These are phyloP conservation scores for Oreochromis grahami DNA, from an alignment of 2,797 vertebrate genomes.

Conservation along the genomic window DNA sequence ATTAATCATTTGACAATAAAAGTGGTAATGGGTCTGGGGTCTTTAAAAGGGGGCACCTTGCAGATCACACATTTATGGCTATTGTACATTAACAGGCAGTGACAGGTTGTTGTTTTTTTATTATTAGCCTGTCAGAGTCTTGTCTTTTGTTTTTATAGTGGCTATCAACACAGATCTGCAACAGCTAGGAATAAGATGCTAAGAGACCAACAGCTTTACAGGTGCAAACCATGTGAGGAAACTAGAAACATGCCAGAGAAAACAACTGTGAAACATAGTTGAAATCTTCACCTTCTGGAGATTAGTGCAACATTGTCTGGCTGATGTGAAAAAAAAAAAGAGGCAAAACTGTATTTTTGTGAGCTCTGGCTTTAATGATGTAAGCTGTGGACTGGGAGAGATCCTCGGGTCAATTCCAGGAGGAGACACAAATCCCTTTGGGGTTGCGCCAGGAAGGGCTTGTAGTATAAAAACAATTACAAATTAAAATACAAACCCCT, in stretches of 20 bases:
- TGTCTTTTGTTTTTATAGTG: background rate
- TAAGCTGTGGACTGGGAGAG: background rate
- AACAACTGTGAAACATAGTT: background rate
- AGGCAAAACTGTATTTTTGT: background rate
- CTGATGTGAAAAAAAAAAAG: background rate
- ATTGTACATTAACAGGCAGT: background rate
- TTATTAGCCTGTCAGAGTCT: background rate
- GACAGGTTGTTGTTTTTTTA: background rate
- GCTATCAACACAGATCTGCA: background rate
- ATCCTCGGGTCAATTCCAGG: background rate
- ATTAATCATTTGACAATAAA: background rate
- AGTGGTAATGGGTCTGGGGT: background rate
- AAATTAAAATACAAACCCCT: background rate
- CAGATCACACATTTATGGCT: slow-evolving; percentile 11
- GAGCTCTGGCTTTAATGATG: background rate
- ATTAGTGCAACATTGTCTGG: background rate
- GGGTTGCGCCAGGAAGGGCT: background rate
- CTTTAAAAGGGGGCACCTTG: slow-evolving; percentile 23
- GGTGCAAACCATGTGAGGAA: background rate
- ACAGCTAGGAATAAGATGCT: background rate
- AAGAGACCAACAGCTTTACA: background rate
- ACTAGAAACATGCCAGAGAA: background rate
- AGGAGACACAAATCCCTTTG: background rate
- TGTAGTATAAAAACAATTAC: background rate
- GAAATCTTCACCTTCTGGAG: background rate